Percentiles rank a stretch among this genome's conserved stretches.
Conservation (phyloP, 92 coral and sea anemone species). For the Isaurus tuberculatus region DNA sequence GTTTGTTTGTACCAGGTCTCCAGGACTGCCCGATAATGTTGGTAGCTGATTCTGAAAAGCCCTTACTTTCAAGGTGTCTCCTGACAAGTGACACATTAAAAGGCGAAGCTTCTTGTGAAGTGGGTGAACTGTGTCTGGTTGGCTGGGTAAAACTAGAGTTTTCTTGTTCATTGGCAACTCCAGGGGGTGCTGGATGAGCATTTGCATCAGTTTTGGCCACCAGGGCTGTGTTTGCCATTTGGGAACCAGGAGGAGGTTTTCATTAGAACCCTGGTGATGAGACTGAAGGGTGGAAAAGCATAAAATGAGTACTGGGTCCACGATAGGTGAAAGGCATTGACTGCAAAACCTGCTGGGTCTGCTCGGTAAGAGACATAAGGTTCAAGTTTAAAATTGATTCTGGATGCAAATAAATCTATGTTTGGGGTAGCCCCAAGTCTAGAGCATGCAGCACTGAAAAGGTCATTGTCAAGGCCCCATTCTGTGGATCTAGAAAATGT, state of each 20-base stretch:
- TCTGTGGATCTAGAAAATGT: neutral
- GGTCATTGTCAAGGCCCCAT: neutral
- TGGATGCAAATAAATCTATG: slow-evolving; percentile 55
- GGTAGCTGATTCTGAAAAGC: slow-evolving; percentile 53
- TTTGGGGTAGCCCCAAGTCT: neutral
- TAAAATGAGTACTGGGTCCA: slow-evolving; percentile 58
- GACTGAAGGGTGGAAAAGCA: slow-evolving; percentile 64
- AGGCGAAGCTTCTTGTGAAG: slow-evolving; percentile 34
- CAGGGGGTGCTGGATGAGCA: slow-evolving; percentile 50
- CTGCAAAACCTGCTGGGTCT: slow-evolving; percentile 58
- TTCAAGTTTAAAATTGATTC: slow-evolving; percentile 1
- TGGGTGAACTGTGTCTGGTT: slow-evolving; percentile 55
- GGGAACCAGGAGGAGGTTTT: slow-evolving; percentile 20
- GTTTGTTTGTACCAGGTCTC: slow-evolving; percentile 50
- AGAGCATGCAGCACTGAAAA: neutral
- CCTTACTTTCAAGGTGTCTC: slow-evolving; percentile 35
- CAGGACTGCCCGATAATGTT: slow-evolving; percentile 46
- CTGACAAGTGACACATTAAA: slow-evolving; percentile 30
- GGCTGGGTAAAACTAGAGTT: slow-evolving; percentile 43
- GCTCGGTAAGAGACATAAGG: slow-evolving; percentile 42
- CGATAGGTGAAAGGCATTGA: slow-evolving; percentile 60
- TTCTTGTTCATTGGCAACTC: slow-evolving; percentile 55
- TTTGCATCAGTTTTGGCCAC: slow-evolving; percentile 40
- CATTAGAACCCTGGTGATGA: slow-evolving; percentile 47
- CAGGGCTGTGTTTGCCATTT: slow-evolving; percentile 51